Base-by-base conservation (phyloP, 2,888 invertebrate genomes). In the Cephonodes hylas region DNA sequence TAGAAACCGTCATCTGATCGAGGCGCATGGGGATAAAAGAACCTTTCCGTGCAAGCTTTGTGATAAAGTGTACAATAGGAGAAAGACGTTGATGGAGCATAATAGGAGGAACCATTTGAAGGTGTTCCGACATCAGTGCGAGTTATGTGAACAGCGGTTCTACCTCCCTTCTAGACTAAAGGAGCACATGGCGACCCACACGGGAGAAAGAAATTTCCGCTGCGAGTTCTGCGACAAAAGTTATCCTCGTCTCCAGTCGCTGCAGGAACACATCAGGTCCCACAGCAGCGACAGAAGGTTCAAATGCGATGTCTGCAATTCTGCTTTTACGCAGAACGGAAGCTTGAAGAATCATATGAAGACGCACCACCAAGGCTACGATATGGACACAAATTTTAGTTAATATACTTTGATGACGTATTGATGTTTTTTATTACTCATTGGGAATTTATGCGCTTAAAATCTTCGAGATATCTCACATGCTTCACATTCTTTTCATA, bases 331-430 rank as follows among this genome's bases (percentile, higher is more conserved):
- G 0, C 94, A 94, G 45, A 92, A 91, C 61, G 93, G 93, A 0
- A 93, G 93, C 63, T 74, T 94, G 46, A 94, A 93, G 75, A 93
- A 84, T 62, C 94, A 94, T 69, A 89, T 94, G 83, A 94, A 93
- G 64, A 86, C 87, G 0, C 93, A 93, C 56, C 93, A 93, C 69
- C 86, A 90, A 25, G 79, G 73, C 0, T 82, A 79, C 10, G 86
- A 86, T 22, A 64, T 86, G 34, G 82, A 84, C 0, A 68, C 71
- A 1, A 77, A 71, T 64, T 88, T 74, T 70, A 75, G 66, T 60
- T 79, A 48, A 64, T 44, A 25, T 18, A 27, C 18, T 31, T 22
- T 25, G 42, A 44, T 58, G 23, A 58, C n/a, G 10, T 27, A 18
- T 27, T 15, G 8, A 20, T n/a, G 44, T 44, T 8, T 44, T 44